Evolutionary conservation across 2,888 invertebrate species (phyloP), one percentile per base, ranked within the genome.

Genomic region (Petrophora chlorosata): DNA sequence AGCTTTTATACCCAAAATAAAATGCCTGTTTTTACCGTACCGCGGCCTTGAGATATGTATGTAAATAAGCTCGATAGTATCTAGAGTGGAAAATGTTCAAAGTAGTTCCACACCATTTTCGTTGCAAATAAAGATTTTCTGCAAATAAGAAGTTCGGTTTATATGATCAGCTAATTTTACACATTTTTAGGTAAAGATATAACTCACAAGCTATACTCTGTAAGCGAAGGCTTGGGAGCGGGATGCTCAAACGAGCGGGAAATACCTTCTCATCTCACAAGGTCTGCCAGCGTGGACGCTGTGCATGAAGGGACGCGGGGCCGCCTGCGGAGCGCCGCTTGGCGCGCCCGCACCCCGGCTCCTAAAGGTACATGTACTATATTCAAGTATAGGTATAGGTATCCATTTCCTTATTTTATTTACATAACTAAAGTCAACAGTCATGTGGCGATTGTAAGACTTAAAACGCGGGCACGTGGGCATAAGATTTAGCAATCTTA

Each of bases 181-280:
- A 32, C 13, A 23, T 17, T 82, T 85, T 8, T 74, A 90, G 95
- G 95, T 50, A 95, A 96, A 81, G 96, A 96, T 78, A 95, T 96
- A 74, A 96, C 96, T 22, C 94, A 95, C 74, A 96, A 96, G 83
- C 85, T 96, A 67, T 96, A 96, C 82, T 95, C 95, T 13, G 91
- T 95, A 63, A 95, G 95, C 74, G 95, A 96, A 73, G 94, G 95
- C 36, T 82, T 95, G 55, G 86, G 91, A 26, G 91, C 92, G 62
- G 92, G 73, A 64, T 91, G 73, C 76, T 88, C 59, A 50, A 82
- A 65, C 33, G 91, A 77, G 67, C 79, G 72, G 26, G 88, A 80
- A 26, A 76, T 79, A 63, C 77, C 65, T 51, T 74, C 78, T 65
- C 90, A 92, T 36, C 91, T 94, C 59, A 92, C 92, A 51, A 91